These are phyloP conservation scores for Lineus longissimus DNA, from an alignment of 1,140 invertebrate species.

Conservation along the genomic window DNA sequence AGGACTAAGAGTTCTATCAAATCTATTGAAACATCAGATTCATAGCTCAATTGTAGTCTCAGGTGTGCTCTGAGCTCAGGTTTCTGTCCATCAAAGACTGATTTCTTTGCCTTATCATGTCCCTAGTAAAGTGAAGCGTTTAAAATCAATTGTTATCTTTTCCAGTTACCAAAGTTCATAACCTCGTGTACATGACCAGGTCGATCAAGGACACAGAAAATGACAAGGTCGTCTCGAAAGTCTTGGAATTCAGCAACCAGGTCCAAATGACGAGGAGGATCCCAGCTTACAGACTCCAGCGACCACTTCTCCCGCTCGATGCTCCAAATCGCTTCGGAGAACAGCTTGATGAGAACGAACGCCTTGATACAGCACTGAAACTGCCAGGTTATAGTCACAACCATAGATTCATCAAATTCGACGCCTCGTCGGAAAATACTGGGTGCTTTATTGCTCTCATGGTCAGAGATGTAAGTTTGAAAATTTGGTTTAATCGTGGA, in stretches of 20 bases:
- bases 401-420: slow-evolving; percentile 35
- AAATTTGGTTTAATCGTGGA: too few species aligned
- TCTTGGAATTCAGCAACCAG: slow-evolving; percentile 36
- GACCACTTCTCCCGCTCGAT: slow-evolving; percentile 37
- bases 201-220: slow-evolving; percentile 39
- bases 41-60: too few species aligned
- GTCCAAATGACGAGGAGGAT: slow-evolving; percentile 23
- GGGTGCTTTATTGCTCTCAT: slow-evolving; percentile 47
- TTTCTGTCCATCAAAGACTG: too few species aligned
- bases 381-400: slow-evolving; percentile 7
- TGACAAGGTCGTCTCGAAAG: slow-evolving; percentile 34
- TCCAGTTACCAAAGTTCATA: slow-evolving; percentile 39
- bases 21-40: too few species aligned
- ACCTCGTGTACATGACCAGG: slow-evolving; percentile 40
- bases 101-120: too few species aligned
- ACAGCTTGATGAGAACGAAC: neutral
- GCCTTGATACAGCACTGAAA: neutral
- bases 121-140: too few species aligned
- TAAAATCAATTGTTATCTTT: neutral
- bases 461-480: slow-evolving; percentile 37
- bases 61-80: too few species aligned
- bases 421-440: slow-evolving; percentile 31
- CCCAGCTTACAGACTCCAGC: slow-evolving; percentile 31
- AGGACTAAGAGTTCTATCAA: too few species aligned
- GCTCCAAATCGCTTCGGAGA: slow-evolving; percentile 19